phyloP scores from a whole-genome alignment of 2,888 invertebrate species.

The Luperina nickerlii region DNA sequence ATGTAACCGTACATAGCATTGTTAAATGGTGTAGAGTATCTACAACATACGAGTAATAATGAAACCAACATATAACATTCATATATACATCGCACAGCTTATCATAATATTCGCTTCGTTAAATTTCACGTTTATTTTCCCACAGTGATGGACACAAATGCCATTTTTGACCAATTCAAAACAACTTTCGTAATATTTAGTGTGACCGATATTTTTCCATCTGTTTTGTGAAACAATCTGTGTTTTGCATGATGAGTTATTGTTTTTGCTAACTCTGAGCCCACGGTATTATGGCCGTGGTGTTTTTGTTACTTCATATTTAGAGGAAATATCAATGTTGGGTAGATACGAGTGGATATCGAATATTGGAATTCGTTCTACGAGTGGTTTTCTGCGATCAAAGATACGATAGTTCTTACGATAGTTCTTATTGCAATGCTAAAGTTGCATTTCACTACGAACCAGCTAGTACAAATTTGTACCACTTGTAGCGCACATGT shows the following conservation, averaged over 20 bases:
- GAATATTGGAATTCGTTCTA: neutral
- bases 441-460: neutral
- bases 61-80: neutral
- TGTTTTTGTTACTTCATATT: constrained; percentile 19
- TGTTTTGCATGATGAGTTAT: constrained; percentile 47
- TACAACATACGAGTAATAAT: neutral
- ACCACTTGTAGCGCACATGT: neutral
- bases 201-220: constrained; percentile 59
- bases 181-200: constrained; percentile 61
- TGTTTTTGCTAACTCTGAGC: constrained; percentile 35
- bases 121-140: constrained; percentile 10
- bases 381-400: neutral
- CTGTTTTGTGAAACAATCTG: constrained; percentile 50
- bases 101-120: neutral
- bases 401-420: neutral
- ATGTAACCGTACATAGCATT: neutral
- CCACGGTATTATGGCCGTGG: constrained; percentile 5
- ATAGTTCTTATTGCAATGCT: neutral
- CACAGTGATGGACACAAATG: constrained; percentile 39
- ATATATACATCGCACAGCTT: constrained; percentile 2
- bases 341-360: neutral
- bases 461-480: neutral
- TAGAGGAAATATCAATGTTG: neutral
- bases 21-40: neutral
- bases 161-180: constrained; percentile 53